Percentiles rank a stretch among this genome's conserved stretches.
phyloP scores from a whole-genome alignment of 2,888 invertebrate genomes.

The Torymus tubicola region DNA sequence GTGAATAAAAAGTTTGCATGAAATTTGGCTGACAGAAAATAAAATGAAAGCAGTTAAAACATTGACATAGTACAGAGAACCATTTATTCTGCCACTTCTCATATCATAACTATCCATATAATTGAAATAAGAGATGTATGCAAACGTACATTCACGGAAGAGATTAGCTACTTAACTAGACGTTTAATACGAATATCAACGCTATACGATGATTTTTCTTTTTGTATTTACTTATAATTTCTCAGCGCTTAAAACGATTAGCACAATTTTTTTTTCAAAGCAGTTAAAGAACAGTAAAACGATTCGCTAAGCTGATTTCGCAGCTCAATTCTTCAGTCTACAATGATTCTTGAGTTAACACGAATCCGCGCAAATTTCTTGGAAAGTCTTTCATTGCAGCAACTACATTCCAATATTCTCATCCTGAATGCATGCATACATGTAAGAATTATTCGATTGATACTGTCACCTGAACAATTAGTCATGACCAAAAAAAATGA shows the following conservation, averaged over 20 bases:
- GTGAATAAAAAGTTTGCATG: slow-evolving; percentile 25
- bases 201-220: slow-evolving; percentile 45
- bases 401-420: slow-evolving; percentile 47
- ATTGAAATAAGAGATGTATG: slow-evolving; percentile 70
- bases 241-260: slow-evolving; percentile 59
- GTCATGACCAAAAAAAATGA: slow-evolving; percentile 32
- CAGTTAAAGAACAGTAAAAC: slow-evolving; percentile 50
- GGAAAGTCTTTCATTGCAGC: slow-evolving; percentile 41
- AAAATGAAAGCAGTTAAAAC: slow-evolving; percentile 46
- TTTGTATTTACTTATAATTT: slow-evolving; percentile 58
- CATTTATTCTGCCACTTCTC: slow-evolving; percentile 71
- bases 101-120: slow-evolving; percentile 72
- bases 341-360: slow-evolving; percentile 45
- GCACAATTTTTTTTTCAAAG: slow-evolving; percentile 55
- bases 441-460: slow-evolving; percentile 37
- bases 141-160: slow-evolving; percentile 71
- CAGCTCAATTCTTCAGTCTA: slow-evolving; percentile 52
- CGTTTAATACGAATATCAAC: slow-evolving; percentile 64
- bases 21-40: slow-evolving; percentile 35
- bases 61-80: slow-evolving; percentile 66
- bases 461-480: slow-evolving; percentile 43
- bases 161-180: slow-evolving; percentile 68
- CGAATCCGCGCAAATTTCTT: slow-evolving; percentile 36
- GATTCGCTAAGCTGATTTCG: slow-evolving; percentile 49
- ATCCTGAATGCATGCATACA: slow-evolving; percentile 47